Base-by-base conservation (phyloP, 37 sponge, comb jelly and placozoan species). In the Cladorhizidae sp. region DNA sequence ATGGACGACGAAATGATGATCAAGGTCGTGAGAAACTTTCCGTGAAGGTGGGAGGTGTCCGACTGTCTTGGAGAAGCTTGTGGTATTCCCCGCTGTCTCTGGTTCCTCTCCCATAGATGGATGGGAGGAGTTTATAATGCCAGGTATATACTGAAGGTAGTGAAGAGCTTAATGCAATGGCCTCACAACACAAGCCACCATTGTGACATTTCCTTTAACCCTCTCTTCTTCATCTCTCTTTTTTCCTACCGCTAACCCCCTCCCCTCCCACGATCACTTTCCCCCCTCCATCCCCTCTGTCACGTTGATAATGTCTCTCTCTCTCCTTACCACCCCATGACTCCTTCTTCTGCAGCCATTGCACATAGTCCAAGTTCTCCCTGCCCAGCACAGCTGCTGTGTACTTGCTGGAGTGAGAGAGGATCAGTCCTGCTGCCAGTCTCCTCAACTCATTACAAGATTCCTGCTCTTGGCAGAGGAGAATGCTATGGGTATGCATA, bases 281-380 rank as follows among this genome's bases (percentile, higher is more conserved):
- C 17, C 17, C 55, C 55, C 55, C 55, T 54, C 55, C 55, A 20
- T 17, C 55, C 55, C 12, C 55, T 54, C 55, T 17, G 12, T 54
- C 55, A 20, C 55, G 17, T 54, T 54, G 17, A 54, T 17, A 12
- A 20, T n/a, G n/a, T 17, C 55, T 17, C 55, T 17, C 55, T 54
- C 55, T 12, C 61, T 59, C 61, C 61, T 59, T 62, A 90, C 90
- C 85, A 77, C 85, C 90, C 91, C 89, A 89, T 6, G 86, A 85
- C 26, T 84, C 82, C 25, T 80, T 81, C 64, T 54, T 87, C 73
- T 77, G 71, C 25, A 92, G 78, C 92, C 92, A 92, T 36, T 92
- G 21, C 20, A 70, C 62, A 45, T 92, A 92, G 36, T 87, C 74
- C 15, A 28, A 31, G 28, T 31, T 79, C 40, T 26, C 18, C 45